Evolutionary conservation across 2,888 invertebrate genomes (phyloP).

Genomic region (Theretra japonica): DNA sequence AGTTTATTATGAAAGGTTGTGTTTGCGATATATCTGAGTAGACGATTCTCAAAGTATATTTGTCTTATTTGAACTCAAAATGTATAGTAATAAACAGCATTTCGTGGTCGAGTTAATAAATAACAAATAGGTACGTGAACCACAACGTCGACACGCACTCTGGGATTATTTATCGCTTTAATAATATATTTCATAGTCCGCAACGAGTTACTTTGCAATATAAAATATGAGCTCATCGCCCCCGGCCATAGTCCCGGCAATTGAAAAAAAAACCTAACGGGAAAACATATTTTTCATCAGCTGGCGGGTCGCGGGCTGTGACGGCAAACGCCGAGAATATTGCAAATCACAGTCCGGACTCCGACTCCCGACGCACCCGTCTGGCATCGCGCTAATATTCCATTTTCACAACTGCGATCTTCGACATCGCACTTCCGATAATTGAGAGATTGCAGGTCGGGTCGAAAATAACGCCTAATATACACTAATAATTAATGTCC

Average conservation of each 20-base stretch:
- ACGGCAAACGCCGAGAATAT: constrained; percentile 52
- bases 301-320: constrained; percentile 53
- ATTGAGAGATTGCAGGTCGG: neutral
- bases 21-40: no score
- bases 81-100: neutral
- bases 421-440: neutral
- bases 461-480: neutral
- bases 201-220: constrained; percentile 36
- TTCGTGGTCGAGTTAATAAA: constrained; percentile 5
- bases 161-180: constrained; percentile 22
- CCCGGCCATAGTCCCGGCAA: constrained; percentile 43
- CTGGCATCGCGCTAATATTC: constrained; percentile 46
- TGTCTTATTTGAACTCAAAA: neutral
- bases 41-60: no score
- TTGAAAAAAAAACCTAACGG: constrained; percentile 50
- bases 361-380: constrained; percentile 25
- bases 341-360: constrained; percentile 57
- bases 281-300: constrained; percentile 67
- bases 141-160: neutral
- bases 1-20: no score
- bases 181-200: constrained; percentile 24
- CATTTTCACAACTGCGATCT: constrained; percentile 41
- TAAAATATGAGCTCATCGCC: constrained; percentile 51
- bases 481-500: neutral
- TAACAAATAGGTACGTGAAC: neutral